Evolutionary conservation across 2,888 invertebrate genomes (phyloP), one percentile per base, ranked within the genome.

Genomic region (Tribolium freemani): DNA sequence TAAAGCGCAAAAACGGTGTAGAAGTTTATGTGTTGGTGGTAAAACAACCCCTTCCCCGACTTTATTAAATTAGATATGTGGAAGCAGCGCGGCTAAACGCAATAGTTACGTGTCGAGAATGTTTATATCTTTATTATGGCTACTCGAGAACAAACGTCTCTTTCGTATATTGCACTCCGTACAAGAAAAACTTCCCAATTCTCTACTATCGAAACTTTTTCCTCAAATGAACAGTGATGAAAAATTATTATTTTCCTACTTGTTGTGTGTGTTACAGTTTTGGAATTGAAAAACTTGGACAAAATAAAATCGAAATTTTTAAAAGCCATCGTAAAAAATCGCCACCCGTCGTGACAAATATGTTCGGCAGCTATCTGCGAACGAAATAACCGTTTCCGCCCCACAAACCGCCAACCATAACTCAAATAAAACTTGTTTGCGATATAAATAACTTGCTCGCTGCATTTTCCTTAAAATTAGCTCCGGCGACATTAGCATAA

Each of bases 401-500:
- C 50, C 38, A 31, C 16, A 31, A 66, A 53, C 54, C 54, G 48
- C 56, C 57, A 21, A 11, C 21, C 56, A 48, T 67, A 67, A 67
- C 57, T 67, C 67, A 67, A 66, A 54, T 45, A 53, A 57, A 54
- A 57, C 30, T 67, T 67, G 67, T 57, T 67, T 67, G 57, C 48
- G 30, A 56, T 57, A 57, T 67, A 67, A 67, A 67, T 67, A 67
- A 67, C 67, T 45, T 48, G 54, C 66, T 21, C 67, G 67, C 38
- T 67, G 57, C 57, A 67, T 67, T 69, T 69, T 60, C 69, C 60
- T 51, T 30, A 20, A 75, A 76, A 76, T 76, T 76, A 75, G 72
- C 72, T 75, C 69, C 74, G 73, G 71, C 72, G 51, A 30, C 72
- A 75, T 76, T 76, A 75, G 57, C 75, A 76, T 76, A 76, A 76